Base-by-base conservation (phyloP, 2,888 invertebrate species). In the Diarsia mendica region DNA sequence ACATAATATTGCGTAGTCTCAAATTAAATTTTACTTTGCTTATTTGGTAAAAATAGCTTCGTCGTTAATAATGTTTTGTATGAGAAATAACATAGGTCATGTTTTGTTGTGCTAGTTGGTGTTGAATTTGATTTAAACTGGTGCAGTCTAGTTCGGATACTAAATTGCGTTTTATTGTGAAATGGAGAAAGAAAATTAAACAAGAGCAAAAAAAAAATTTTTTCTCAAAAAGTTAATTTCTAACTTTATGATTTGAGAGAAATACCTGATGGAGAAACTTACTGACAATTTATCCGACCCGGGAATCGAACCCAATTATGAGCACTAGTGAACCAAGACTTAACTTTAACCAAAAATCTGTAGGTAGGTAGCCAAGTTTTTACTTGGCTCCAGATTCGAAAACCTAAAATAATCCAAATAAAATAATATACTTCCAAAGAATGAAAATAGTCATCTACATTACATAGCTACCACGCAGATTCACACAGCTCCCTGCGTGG, bases 11-110 rank as follows among this genome's bases (percentile, higher is more conserved):
- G 67, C 33, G 13, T 23, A 46, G 13, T 18, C 8, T 55, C 11
- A 33, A 66, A 64, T 65, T n/a, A 9, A 64, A 20, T 49, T 46
- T 58, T 58, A 20, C 20, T 11, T 28, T 33, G 55, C 3, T 23
- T 53, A 64, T 77, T 55, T 15, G 3, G 13, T 39, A 61, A 49
- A 66, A 73, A 55, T 74, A 28, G 13, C 63, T 51, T 5, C 20
- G 55, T 61, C 28, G 23, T 55, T 23, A 44, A 28, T 51, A 68
- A 46, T 72, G 20, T 15, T 71, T 64, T 49, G 28, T 33, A 18
- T 6, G 10, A 28, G 2, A 58, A 64, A 64, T 33, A 18, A 33
- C 20, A 49, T 79, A 72, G 72, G 72, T 72, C 77, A 64, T 72
- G 60, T 77, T 39, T 46, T 65, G 2, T 10, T 6, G 13, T n/a